These are phyloP conservation scores for Melipona quadrifasciata DNA, from an alignment of 1,140 invertebrate genomes.

Conservation along the genomic window DNA sequence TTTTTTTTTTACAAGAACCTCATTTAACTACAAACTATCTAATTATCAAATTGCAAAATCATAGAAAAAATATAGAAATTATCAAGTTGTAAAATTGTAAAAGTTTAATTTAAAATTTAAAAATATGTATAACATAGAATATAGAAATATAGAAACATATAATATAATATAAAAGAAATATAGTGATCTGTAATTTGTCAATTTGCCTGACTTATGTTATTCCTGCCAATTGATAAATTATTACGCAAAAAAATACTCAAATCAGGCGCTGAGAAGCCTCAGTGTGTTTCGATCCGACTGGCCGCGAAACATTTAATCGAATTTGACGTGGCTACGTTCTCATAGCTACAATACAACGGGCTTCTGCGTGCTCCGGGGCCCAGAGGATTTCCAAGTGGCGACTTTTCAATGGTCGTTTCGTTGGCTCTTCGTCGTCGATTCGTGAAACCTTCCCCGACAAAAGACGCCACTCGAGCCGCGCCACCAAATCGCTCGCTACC, in stretches of 20 bases:
- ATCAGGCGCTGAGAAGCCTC: not conserved
- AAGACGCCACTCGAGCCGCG: constrained; percentile 65
- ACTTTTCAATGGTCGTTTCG: constrained; percentile 48
- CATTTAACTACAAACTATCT: too few relatives aligned
- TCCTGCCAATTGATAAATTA: too few relatives aligned
- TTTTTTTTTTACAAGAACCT: too few relatives aligned
- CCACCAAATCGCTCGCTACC: constrained; percentile 74
- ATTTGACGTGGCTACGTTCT: constrained; percentile 39
- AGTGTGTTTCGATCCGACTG: not conserved
- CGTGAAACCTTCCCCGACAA: constrained; percentile 63
- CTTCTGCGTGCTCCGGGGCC: not conserved
- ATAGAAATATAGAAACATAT: too few relatives aligned
- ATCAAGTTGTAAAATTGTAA: too few relatives aligned
- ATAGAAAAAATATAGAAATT: too few relatives aligned
- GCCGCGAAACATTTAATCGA: constrained; percentile 8
- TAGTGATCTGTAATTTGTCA: not conserved
- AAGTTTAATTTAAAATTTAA: too few relatives aligned
- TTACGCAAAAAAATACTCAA: too few relatives aligned
- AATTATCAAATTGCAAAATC: too few relatives aligned
- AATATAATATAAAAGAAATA: too few relatives aligned
- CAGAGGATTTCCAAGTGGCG: not conserved
- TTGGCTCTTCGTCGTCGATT: constrained; percentile 63
- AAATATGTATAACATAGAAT: too few relatives aligned
- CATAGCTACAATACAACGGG: constrained; percentile 15
- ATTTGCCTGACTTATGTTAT: not conserved